Percentiles rank a stretch among this genome's conserved stretches.
These are phyloP conservation scores for Monomorium pharaonis DNA, from an alignment of 1,140 invertebrate species.

Conservation along the genomic window DNA sequence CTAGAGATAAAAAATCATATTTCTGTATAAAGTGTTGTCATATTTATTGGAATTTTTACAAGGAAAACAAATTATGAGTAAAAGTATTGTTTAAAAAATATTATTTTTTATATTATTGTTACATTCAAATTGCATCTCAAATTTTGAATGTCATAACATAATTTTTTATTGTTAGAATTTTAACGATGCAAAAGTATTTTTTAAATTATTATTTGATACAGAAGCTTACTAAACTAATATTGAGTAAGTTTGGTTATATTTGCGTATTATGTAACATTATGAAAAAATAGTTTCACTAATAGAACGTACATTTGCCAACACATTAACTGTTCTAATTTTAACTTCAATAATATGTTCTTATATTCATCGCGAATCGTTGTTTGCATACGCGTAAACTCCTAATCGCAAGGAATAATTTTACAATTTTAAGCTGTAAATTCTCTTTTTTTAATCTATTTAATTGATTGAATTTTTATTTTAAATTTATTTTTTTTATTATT, in stretches of 20 bases:
- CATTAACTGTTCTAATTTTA: neutral
- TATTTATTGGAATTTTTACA: conserved; percentile 17
- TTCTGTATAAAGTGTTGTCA: neutral
- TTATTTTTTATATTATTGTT: neutral
- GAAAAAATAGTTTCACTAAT: conserved; percentile 15
- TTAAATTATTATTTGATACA: neutral
- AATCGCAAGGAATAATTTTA: neutral
- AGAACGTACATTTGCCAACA: neutral
- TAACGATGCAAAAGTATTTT: neutral
- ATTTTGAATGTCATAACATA: neutral
- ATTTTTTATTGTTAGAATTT: neutral
- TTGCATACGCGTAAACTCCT: neutral
- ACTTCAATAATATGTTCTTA: neutral
- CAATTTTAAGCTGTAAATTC: neutral
- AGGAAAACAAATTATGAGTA: neutral
- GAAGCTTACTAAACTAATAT: neutral
- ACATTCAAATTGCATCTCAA: neutral
- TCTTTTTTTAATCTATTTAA: neutral
- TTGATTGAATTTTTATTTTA: neutral
- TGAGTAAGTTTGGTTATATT: neutral
- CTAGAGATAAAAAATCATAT: neutral
- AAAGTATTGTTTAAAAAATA: neutral
- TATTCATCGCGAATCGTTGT: neutral
- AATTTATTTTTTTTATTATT: neutral
- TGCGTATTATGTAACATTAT: neutral